Evolutionary conservation across 2,888 invertebrate species (phyloP).

Genomic region (Hartigia nigra): DNA sequence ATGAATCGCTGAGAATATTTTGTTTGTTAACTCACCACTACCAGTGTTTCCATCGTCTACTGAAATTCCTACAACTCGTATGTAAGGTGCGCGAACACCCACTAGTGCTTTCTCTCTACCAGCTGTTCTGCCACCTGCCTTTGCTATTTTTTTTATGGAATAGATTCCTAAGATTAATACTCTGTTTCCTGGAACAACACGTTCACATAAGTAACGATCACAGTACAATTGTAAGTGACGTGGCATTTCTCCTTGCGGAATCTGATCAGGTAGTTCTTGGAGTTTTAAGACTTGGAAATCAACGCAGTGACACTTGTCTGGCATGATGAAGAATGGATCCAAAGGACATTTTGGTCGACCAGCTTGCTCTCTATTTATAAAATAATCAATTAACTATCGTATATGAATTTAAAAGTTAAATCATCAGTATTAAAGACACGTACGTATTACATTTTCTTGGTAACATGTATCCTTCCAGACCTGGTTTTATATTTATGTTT

Average conservation of each 20-base stretch:
- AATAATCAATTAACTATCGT: too few species aligned
- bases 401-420: too few species aligned
- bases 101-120: slow-evolving; percentile 83
- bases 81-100: slow-evolving; percentile 93
- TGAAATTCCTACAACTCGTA: slow-evolving; percentile 92
- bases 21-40: slow-evolving; percentile 65
- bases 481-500: slow-evolving; percentile 91
- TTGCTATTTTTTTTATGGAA: slow-evolving; percentile 90
- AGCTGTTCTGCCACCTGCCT: slow-evolving; percentile 73
- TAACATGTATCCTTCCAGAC: slow-evolving; percentile 94
- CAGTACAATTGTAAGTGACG: slow-evolving; percentile 94
- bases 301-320: slow-evolving; percentile 96
- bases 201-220: slow-evolving; percentile 93
- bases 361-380: slow-evolving; percentile 81
- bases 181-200: slow-evolving; percentile 95
- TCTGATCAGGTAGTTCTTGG: slow-evolving; percentile 94
- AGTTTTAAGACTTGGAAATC: slow-evolving; percentile 98
- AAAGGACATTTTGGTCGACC: slow-evolving; percentile 93
- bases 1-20: background rate
- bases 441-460: slow-evolving; percentile 95
- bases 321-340: slow-evolving; percentile 98
- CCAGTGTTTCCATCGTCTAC: slow-evolving; percentile 86
- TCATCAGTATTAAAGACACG: slow-evolving; percentile 57
- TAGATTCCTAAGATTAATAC: slow-evolving; percentile 95
- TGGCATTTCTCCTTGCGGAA: slow-evolving; percentile 98